Evolutionary conservation across 1,140 invertebrate species (phyloP), one percentile per base, ranked within the genome.

Genomic region (Bathynomus jamesi): DNA sequence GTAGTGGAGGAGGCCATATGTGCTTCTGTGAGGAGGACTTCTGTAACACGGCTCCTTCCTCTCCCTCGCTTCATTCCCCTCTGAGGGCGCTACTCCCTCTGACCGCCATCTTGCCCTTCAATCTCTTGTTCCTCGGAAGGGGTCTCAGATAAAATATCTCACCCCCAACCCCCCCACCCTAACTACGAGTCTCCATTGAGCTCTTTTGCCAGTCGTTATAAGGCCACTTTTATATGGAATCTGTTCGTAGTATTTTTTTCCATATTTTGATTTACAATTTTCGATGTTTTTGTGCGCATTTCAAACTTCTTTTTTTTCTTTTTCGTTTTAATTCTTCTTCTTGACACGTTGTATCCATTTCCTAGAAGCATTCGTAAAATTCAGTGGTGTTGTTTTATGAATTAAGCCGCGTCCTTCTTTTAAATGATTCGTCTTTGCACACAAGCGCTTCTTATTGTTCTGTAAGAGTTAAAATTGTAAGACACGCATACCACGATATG

Each of bases 11-110:
- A 82, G 94, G 94, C 84, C 92, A 95, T 87, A 95, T 96, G 93
- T 96, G 94, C 87, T 96, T 96, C 87, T 96, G 94, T 87, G 93
- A 96, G 87, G 91, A 93, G 86, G 93, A 95, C 87, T 91, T 91
- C 89, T 96, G 93, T 86, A 96, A 96, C 84, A 82, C 82, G 76
- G 86, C 84, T 67, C 79, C 82, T 69, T 64, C 76, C 62, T 64
- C 69, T 30, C 62, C 65, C 70, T 24, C 61, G 17, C 40, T 53
- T 53, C 40, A 11, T 17, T 53, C 40, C 40, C 40, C 5, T 53
- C 40, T 53, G 13, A 21, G 13, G 40, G 40, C 21, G 40, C 21
- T 53, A 53, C 40, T 21, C 21, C 13, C 21, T 21, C 40, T 53
- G 40, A 2, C 21, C 11, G 5, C 21, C 21, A 53, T 53, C 40